phyloP scores from a whole-genome alignment of 2,797 vertebrate genomes.

The Amniataba percoides region DNA sequence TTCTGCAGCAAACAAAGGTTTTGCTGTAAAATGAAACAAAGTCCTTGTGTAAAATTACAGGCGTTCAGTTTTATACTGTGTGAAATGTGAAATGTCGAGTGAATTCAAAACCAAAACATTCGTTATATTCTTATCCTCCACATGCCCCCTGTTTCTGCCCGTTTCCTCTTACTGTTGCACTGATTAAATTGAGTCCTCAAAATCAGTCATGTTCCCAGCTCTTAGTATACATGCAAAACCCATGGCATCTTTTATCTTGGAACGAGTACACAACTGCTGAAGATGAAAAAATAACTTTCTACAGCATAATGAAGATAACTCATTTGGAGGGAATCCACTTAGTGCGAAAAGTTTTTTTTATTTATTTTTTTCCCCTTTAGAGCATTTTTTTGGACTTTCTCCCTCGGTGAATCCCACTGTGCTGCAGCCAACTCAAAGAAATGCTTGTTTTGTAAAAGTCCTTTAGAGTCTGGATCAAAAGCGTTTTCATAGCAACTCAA shows the following conservation, averaged over 20 bases:
- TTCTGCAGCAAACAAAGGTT: background rate
- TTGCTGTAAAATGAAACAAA: background rate
- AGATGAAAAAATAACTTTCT: slow-evolving; percentile 46
- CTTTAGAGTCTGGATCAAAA: slow-evolving; percentile 76
- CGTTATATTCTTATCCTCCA: slow-evolving; percentile 15
- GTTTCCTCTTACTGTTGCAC: slow-evolving; percentile 3
- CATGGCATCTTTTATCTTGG: slow-evolving; percentile 34
- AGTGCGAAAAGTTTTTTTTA: slow-evolving; percentile 28
- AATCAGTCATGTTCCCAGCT: slow-evolving; percentile 25
- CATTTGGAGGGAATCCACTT: slow-evolving; percentile 64
- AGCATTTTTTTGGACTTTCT: slow-evolving; percentile 42
- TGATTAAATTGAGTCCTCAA: slow-evolving; percentile 38
- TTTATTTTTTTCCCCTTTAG: background rate
- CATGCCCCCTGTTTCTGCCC: slow-evolving; percentile 2
- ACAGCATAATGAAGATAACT: slow-evolving; percentile 59
- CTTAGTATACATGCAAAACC: slow-evolving; percentile 30
- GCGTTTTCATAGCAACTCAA: slow-evolving; percentile 68
- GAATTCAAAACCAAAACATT: slow-evolving; percentile 29
- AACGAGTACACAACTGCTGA: slow-evolving; percentile 48
- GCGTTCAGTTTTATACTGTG: background rate
- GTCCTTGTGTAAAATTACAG: background rate
- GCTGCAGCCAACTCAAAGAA: slow-evolving; percentile 72
- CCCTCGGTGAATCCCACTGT: slow-evolving; percentile 67
- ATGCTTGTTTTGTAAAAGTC: slow-evolving; percentile 74
- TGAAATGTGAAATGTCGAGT: background rate